Evolutionary conservation across 35 echinoderm and acorn worm genomes (phyloP).

Genomic region (Patiria miniata): DNA sequence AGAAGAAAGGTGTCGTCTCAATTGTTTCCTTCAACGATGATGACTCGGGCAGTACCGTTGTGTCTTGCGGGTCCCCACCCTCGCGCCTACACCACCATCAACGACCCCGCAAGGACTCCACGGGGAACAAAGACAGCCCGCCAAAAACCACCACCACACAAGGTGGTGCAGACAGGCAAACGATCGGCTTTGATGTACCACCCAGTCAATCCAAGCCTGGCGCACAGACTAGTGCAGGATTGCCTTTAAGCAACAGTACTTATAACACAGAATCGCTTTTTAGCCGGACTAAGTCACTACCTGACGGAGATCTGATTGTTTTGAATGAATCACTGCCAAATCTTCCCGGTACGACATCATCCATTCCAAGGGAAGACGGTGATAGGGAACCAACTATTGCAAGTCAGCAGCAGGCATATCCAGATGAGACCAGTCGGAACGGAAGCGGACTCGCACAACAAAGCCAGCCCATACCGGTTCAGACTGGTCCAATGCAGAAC

Average conservation of each 20-base stretch:
- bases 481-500: neutral
- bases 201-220: neutral
- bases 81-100: neutral
- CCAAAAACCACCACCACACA: neutral
- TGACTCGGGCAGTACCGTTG: constrained; percentile 36
- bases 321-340: neutral
- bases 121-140: constrained; percentile 43
- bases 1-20: constrained; percentile 80
- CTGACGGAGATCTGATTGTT: neutral
- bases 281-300: neutral
- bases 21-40: constrained; percentile 95
- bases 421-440: neutral
- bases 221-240: neutral
- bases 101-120: constrained; percentile 46
- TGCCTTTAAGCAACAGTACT: neutral
- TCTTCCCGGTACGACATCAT: too few species aligned
- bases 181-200: too few species aligned
- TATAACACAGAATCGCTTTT: neutral
- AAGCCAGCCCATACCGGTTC: constrained; percentile 18
- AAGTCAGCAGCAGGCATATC: neutral
- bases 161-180: neutral
- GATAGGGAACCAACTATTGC: neutral
- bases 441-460: neutral
- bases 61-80: constrained; percentile 29
- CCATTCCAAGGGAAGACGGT: neutral